These are phyloP conservation scores for Helogale parvula DNA, from an alignment of 2,113 vertebrate species.

Conservation along the genomic window DNA sequence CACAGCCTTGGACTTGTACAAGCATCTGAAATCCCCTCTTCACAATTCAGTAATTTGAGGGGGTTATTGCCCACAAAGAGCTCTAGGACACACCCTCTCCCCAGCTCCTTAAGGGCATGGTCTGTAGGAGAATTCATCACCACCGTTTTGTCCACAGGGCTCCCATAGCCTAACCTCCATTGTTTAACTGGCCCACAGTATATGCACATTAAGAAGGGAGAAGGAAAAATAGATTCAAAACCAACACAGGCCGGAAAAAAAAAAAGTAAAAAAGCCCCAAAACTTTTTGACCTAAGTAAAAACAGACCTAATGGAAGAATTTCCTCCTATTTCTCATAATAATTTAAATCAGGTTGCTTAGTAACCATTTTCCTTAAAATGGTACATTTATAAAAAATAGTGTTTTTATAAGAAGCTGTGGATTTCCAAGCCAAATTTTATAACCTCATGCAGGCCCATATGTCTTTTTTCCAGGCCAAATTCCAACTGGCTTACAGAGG, in stretches of 20 bases:
- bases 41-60: not conserved
- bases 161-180: not conserved
- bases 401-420: constrained; percentile 75
- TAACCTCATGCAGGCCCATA: constrained; percentile 65
- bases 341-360: constrained; percentile 78
- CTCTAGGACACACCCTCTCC: not conserved
- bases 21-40: not conserved
- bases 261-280: not conserved
- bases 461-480: constrained; percentile 72
- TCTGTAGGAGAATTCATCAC: not conserved
- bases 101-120: not conserved
- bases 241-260: not conserved
- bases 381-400: constrained; percentile 62
- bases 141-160: not conserved
- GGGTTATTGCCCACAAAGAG: not conserved
- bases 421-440: constrained; percentile 70
- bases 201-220: not conserved
- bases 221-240: constrained; percentile 47
- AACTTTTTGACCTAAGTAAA: constrained; percentile 67
- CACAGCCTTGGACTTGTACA: not conserved
- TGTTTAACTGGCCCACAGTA: not conserved
- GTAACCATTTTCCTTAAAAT: constrained; percentile 75
- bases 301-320: constrained; percentile 73
- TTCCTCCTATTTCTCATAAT: constrained; percentile 69
- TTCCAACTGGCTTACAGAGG: constrained; percentile 51